These are phyloP conservation scores for Gonioctena quinquepunctata DNA, from an alignment of 1,140 invertebrate species.

Conservation along the genomic window DNA sequence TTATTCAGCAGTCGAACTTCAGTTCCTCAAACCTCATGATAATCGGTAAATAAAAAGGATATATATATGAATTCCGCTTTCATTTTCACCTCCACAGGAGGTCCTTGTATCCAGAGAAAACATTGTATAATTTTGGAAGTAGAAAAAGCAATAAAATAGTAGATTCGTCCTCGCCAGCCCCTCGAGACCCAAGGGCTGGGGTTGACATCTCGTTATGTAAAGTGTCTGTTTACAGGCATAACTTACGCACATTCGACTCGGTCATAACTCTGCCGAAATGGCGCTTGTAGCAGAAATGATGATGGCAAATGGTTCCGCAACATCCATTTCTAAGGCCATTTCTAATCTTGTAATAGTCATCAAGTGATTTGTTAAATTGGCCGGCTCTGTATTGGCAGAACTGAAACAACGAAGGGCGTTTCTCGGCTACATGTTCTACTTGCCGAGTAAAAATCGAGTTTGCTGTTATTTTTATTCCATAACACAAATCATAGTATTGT, in stretches of 20 bases:
- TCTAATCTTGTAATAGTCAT: slow-evolving; percentile 49
- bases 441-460: too few species aligned
- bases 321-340: slow-evolving; percentile 44
- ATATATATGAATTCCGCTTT: too few species aligned
- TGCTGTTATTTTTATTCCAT: too few species aligned
- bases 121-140: neutral
- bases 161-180: neutral
- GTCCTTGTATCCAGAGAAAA: neutral
- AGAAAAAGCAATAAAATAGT: neutral
- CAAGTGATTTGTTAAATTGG: slow-evolving; percentile 42
- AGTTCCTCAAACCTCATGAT: too few species aligned
- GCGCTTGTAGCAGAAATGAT: slow-evolving; percentile 45
- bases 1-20: too few species aligned
- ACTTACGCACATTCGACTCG: slow-evolving; percentile 45
- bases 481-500: too few species aligned
- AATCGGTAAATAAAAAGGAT: too few species aligned
- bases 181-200: slow-evolving; percentile 26
- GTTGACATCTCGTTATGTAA: slow-evolving; percentile 54
- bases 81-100: too few species aligned
- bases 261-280: slow-evolving; percentile 42
- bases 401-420: neutral
- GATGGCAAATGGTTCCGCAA: slow-evolving; percentile 46
- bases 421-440: too few species aligned
- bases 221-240: slow-evolving; percentile 54
- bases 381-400: slow-evolving; percentile 19